Base-by-base conservation (phyloP, 2,888 invertebrate species). In the Cryptus armator region DNA sequence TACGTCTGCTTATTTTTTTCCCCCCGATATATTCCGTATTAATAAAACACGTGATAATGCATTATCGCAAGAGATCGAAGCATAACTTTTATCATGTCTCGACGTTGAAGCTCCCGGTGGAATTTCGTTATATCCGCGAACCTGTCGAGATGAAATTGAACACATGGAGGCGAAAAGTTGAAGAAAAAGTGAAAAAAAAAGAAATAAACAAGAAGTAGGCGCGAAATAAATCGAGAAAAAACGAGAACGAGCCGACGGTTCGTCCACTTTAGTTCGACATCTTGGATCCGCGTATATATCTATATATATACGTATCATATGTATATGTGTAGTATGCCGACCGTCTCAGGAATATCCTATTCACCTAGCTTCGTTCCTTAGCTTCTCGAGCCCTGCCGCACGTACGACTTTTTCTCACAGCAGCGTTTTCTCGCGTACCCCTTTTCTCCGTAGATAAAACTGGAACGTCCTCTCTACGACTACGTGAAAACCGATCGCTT, bases 371-470 rank as follows among this genome's bases (percentile, higher is more conserved):
- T 62, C 37, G 46, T 70, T 56, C 53, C 53, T 24, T 78, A 56
- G 59, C 37, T 16, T 19, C 32, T 62, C 43, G n/a, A 24, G 24
- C 53, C 59, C 0, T 67, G n/a, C 12, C 53, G 62, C 59, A 68
- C 68, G 74, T 68, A 74, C 70, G 32, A 66, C 59, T 66, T 51
- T 68, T 74, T 46, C 44, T 37, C 79, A 46, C 56, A 46, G 67
- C 56, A 59, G 66, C 44, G 16, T 19, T 7, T 24, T 71, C 16
- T 3, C 12, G 16, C 51, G 7, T n/a, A n/a, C 10, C 48, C 64
- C 37, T 12, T 67, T 79, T 48, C 53, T 32, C 43, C 53, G 32
- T 77, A 19, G 67, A 51, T 29, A 72, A 81, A 81, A 81, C 76
- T 32, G 44, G 64, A 24, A 67, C 46, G 56, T 44, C 24, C 48